Base-by-base conservation (phyloP, 1,140 invertebrate species). In the Phortica variegata region DNA sequence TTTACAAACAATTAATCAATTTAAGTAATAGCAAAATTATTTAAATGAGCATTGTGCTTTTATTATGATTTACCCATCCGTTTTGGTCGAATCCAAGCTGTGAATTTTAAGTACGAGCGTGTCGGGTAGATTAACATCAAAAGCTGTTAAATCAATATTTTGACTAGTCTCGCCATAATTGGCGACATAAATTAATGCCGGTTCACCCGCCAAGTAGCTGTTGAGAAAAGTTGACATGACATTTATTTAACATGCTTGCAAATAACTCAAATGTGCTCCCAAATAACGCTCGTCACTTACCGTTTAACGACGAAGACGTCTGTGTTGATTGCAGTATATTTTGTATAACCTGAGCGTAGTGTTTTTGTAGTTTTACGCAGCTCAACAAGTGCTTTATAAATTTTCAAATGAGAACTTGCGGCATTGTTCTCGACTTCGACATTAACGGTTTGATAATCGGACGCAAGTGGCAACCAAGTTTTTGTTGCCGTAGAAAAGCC, bases 391-490 rank as follows among this genome's bases (percentile, higher is more conserved):
- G 52, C 13, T 34, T 75, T 75, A 49, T 74, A 77, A 38, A 76
- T 59, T 18, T 54, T 72, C 3, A 75, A 43, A 43, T 74, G 65
- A 3, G 73, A 75, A 8, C 57, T 59, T 2, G 54, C 10, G 4
- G 52, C 57, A 0, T 54, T 37, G 0, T 16, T 20, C 17, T 75
- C 56, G 13, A 42, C 44, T 13, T 60, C 52, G 29, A 76, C 70
- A 66, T 89, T 88, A 0, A 83, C 51, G 0, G 65, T 66, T 21
- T 45, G 18, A 46, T 85, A 87, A 56, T 86, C 81, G 0, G 63
- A 43, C 39, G 84, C 80, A 0, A 88, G 76, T 0, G 86, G 86
- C 31, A 88, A 43, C 86, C 87, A 88, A 0, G 86, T 83, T 31
- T 63, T 78, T 0, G 38, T 40, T 6, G 51, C 77, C 0, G 69